Evolutionary conservation across 53 echinoderm and acorn worm species (phyloP), one percentile per base, ranked within the genome.

Genomic region (Temnopleurus reevesii): DNA sequence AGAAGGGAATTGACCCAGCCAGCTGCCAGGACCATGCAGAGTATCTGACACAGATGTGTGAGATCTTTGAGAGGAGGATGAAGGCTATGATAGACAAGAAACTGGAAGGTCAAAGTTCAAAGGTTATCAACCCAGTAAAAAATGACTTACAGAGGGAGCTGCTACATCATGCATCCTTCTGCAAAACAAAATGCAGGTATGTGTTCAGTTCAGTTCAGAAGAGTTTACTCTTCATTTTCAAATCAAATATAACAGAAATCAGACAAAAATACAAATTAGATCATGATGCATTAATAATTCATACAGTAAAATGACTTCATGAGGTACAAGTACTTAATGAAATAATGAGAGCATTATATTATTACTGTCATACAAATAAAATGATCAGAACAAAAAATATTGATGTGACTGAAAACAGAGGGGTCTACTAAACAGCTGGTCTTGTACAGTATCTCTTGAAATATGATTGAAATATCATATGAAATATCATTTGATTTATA

Each of bases 111-210:
- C 59, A 60, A 45, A 61, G 60, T 59, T 91, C 93, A 65, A 88
- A 91, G 91, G 31, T 23, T 33, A 33, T 59, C 9, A 46, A 90
- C 64, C 85, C 81, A 2, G 71, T 92, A 3, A 89, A 81, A 12
- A 45, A 64, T 64, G 36, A 47, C 1, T 23, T 95, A 2, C 92
- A 95, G 55, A 89, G 94, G 46, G 96, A 96, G 44, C 86, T 95
- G 1, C 44, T 96, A 12, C 96, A 96, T 71, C 96, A 96, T 63
- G 91, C 91, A 41, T 82, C 86, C n/a, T 96, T 96, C 57, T 93
- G 92, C 30, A 79, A 90, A 31, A 90, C 58, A 30, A 96, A 96
- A 59, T 96, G 96, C 95, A 96, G 93, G 96, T 95, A 81, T 31
- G 84, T 30, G 2, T 15, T n/a, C n/a, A n/a, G n/a, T n/a, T n/a